Evolutionary conservation across 2,888 invertebrate species (phyloP), one percentile per base, ranked within the genome.

Genomic region (Drosophila tripunctata): DNA sequence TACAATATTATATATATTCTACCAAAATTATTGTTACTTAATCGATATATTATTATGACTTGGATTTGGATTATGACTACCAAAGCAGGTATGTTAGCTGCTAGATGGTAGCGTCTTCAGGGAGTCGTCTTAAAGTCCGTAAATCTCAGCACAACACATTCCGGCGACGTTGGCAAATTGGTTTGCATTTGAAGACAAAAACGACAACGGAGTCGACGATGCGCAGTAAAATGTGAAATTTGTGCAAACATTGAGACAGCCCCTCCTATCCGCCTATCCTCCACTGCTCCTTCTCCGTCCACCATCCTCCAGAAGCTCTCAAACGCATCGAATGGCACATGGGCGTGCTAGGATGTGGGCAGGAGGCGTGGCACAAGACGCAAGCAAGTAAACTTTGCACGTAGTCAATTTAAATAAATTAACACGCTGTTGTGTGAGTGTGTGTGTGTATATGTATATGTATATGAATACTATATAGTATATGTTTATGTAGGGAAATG

Each of bases 321-420:
- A 15, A 33, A 40, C 43, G 35, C 43, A 54, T 24, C 33, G 17
- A 30, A n/a, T 47, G 35, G n/a, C 19, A 17, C 33, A 15, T 31
- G 10, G 55, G 57, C 30, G 8, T 24, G 21, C 8, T 15, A 40
- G 33, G 35, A 35, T 38, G 30, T n/a, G n/a, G n/a, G n/a, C n/a
- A n/a, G 67, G 41, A 14, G 67, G 70, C 70, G 70, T 66, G 43
- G 30, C 61, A 50, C 44, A 60, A 78, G 85, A 69, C 58, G 68
- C 71, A 66, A 38, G 48, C 66, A 40, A 76, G 80, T 66, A 65
- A 85, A 82, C 82, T 76, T 68, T 83, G 75, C 82, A 82, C 82
- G 82, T 80, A 82, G 82, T 83, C 80, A 86, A 82, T 82, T 82
- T 82, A 82, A 82, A 82, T 82, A 82, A 82, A 82, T 82, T 82